phyloP scores from a whole-genome alignment of 2,797 vertebrate genomes.

The Cossypha dichroa region DNA sequence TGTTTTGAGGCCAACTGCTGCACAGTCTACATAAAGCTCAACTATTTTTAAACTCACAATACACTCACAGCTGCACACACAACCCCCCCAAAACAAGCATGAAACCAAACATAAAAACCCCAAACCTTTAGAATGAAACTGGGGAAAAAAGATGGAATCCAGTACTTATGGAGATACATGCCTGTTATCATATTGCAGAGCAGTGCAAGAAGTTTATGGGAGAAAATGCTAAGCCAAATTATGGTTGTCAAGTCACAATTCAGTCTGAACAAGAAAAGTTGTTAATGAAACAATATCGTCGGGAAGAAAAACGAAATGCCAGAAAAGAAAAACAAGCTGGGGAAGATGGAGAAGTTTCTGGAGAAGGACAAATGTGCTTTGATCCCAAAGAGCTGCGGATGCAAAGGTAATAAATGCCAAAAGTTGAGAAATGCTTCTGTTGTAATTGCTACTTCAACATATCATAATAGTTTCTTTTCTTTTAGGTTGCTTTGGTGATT shows the following conservation, averaged over 20 bases:
- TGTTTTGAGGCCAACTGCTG: not conserved
- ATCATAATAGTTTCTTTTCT: slow-evolving; percentile 22
- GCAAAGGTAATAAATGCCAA: slow-evolving; percentile 84
- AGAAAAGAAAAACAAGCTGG: slow-evolving; percentile 85
- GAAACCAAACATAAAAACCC: not conserved
- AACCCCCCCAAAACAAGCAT: not conserved
- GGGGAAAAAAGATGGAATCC: not conserved
- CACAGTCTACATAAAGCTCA: not conserved
- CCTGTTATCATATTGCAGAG: slow-evolving; percentile 74
- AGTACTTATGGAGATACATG: not conserved
- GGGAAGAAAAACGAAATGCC: slow-evolving; percentile 91
- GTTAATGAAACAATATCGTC: slow-evolving; percentile 90
- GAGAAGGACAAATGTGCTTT: slow-evolving; percentile 82
- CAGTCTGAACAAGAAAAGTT: slow-evolving; percentile 95
- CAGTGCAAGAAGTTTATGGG: slow-evolving; percentile 77
- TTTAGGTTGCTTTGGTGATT: slow-evolving; percentile 50
- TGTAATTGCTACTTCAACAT: slow-evolving; percentile 45
- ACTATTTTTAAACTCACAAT: not conserved
- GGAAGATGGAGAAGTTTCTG: slow-evolving; percentile 83
- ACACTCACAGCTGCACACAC: rapidly evolving
- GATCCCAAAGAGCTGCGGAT: slow-evolving; percentile 91
- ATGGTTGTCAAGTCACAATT: slow-evolving; percentile 95
- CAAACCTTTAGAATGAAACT: not conserved
- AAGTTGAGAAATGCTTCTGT: slow-evolving; percentile 44
- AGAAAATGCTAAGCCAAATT: slow-evolving; percentile 85